Base-by-base conservation (phyloP, 2,888 invertebrate species). In the Mimachlamys varia region DNA sequence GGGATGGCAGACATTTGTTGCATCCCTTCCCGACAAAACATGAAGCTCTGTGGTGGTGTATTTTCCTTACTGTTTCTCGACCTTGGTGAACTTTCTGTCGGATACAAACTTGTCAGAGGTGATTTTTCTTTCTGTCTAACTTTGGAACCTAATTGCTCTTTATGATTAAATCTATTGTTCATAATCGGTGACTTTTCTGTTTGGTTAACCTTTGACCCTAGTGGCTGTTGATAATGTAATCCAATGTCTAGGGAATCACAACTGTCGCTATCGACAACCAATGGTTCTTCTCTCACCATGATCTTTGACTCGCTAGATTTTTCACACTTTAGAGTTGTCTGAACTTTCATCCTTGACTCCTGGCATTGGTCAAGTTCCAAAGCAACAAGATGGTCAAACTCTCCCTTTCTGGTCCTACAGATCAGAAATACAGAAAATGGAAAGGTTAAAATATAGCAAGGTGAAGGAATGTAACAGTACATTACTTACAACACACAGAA, bases 401-500 rank as follows among this genome's bases (percentile, higher is more conserved):
- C 92, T 12, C 93, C 93, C 62, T 92, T 92, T 50, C 91, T 88
- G 0, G 90, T 55, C 89, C 93, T 93, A 91, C 89, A 93, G 91
- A 88, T 58, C 17, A 90, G 38, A 49, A 33, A 89, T 37, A 76
- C 33, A 55, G 19, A 33, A 19, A 33, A 55, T 22, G 10, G 22
- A 37, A 53, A 12, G 53, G 53, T 13, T 17, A 53, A 53, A 53
- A 19, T 17, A 19, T 17, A 15, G 19, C 53, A 53, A 50, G 50
- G 50, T n/a, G 15, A 12, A 15, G 50, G 10, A 50, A 50, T 50
- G 50, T 50, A 12, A 50, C 50, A 12, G 50, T 50, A 50, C 50
- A 12, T 15, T 12, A 50, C n/a, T n/a, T 17, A 53, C 53, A 53
- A 53, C 53, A 19, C 53, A 53, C 5, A 53, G 44, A 44, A 44